Percentiles rank a stretch among this genome's conserved stretches.
phyloP scores from a whole-genome alignment of 1,140 invertebrate genomes.

The Trichonephila inaurata region DNA sequence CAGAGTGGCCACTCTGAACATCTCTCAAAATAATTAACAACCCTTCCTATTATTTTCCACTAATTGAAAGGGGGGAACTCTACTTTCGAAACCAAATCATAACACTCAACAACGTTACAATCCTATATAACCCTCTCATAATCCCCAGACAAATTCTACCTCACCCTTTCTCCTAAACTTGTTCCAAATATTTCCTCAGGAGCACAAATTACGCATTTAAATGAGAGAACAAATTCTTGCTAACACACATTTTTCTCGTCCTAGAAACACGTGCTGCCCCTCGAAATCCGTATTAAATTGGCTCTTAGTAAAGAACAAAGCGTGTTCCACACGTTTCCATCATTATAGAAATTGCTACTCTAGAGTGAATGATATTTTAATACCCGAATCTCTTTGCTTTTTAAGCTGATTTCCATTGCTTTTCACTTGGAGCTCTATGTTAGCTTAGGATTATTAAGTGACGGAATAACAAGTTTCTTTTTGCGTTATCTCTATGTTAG shows the following conservation, averaged over 20 bases:
- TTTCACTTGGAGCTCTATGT: neutral
- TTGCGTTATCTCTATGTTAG: neutral
- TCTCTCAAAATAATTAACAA: too few species aligned
- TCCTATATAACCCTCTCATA: neutral
- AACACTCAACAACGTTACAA: neutral
- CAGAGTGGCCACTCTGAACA: too few species aligned
- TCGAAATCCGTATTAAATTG: conserved; percentile 29
- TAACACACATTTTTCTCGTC: neutral
- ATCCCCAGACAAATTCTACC: neutral
- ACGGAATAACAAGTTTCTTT: neutral
- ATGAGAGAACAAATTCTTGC: conserved; percentile 7
- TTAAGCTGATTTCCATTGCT: conserved; percentile 15
- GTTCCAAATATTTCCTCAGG: neutral
- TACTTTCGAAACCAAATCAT: too few species aligned
- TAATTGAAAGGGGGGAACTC: too few species aligned
- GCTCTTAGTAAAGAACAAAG: conserved; percentile 5
- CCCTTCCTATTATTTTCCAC: too few species aligned
- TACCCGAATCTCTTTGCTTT: neutral
- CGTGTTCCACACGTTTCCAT: conserved; percentile 1
- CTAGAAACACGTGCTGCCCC: neutral
- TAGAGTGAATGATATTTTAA: conserved; percentile 10
- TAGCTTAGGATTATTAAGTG: neutral
- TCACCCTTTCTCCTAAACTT: neutral
- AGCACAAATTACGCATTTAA: conserved; percentile 21
- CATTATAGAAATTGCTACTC: conserved; percentile 28